Evolutionary conservation across 2,113 vertebrate species (phyloP), one percentile per base, ranked within the genome.

Genomic region (Electrona antarctica): DNA sequence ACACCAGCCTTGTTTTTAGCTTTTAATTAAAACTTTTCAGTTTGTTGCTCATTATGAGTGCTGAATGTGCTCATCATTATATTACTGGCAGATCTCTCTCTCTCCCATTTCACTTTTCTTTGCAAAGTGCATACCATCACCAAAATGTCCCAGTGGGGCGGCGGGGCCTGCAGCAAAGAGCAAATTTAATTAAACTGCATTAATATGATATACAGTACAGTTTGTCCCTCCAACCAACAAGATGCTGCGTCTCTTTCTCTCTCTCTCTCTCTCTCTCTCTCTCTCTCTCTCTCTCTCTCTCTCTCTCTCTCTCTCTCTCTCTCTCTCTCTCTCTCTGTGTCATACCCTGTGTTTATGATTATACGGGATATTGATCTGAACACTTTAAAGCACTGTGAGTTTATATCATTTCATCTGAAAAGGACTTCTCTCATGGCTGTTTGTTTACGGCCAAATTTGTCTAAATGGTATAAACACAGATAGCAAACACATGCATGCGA

Each of bases 11-110:
- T 81, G 71, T 84, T 81, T 41, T 82, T 84, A 56, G 58, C 67
- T 67, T 41, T 77, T 78, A 85, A 88, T 88, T 88, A 84, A 90
- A 93, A 89, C 76, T 85, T 91, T 87, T 73, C 67, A 78, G 79
- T 81, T 81, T 84, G 71, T 64, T 75, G 78, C 88, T 87, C 68
- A 71, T 90, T 90, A 89, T 75, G 71, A 41, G 73, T 69, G 75
- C 79, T 65, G 69, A 76, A 78, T 60, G 60, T 77, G 78, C 77
- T 65, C 65, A 82, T 87, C 80, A 82, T 84, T 76, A 73, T 13
- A 84, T 84, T 81, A 84, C 78, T 73, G 60, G 71, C 73, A 69
- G 74, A 69, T 58, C 60, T 81, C 77, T 63, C 64, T 69, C 63
- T 33, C 75, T 79, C 69, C 56, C 21, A 2, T 21, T 21, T 21